These are phyloP conservation scores for Coelopa frigida DNA, from an alignment of 1,140 invertebrate genomes.

Conservation along the genomic window DNA sequence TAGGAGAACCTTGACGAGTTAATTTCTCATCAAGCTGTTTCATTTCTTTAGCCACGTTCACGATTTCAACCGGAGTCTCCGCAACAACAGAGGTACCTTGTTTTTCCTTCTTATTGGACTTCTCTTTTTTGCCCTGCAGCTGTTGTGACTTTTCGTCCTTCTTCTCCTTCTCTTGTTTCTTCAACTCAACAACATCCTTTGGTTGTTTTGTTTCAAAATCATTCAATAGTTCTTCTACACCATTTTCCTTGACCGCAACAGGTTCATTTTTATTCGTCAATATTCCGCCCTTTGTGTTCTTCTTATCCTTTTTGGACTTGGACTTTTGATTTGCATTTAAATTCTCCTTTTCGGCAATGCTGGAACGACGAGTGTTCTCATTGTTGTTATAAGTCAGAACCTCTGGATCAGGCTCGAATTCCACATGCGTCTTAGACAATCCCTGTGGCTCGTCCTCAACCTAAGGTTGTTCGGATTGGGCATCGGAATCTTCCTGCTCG, in stretches of 20 bases:
- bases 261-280: slow-evolving; percentile 59
- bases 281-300: slow-evolving; percentile 43
- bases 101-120: slow-evolving; percentile 39
- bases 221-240: slow-evolving; percentile 48
- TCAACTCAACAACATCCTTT: slow-evolving; percentile 71
- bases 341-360: slow-evolving; percentile 27
- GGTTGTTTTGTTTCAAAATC: slow-evolving; percentile 71
- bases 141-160: slow-evolving; percentile 29
- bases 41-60: slow-evolving; percentile 32
- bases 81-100: slow-evolving; percentile 19
- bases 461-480: slow-evolving; percentile 34
- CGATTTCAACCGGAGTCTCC: slow-evolving; percentile 19
- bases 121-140: no score
- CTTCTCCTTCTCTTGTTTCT: slow-evolving; percentile 37
- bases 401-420: slow-evolving; percentile 43
- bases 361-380: slow-evolving; percentile 24
- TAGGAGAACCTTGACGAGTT: slow-evolving; percentile 30
- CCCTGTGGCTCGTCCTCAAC: slow-evolving; percentile 28
- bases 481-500: slow-evolving; percentile 38
- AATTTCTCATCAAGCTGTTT: slow-evolving; percentile 39
- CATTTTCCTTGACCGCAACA: slow-evolving; percentile 39
- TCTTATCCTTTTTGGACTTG: slow-evolving; percentile 48
- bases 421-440: slow-evolving; percentile 41
- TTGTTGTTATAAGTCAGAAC: slow-evolving; percentile 23
- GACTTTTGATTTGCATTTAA: slow-evolving; percentile 25